Evolutionary conservation across 2,888 invertebrate genomes (phyloP).

Genomic region (Axea sp.): DNA sequence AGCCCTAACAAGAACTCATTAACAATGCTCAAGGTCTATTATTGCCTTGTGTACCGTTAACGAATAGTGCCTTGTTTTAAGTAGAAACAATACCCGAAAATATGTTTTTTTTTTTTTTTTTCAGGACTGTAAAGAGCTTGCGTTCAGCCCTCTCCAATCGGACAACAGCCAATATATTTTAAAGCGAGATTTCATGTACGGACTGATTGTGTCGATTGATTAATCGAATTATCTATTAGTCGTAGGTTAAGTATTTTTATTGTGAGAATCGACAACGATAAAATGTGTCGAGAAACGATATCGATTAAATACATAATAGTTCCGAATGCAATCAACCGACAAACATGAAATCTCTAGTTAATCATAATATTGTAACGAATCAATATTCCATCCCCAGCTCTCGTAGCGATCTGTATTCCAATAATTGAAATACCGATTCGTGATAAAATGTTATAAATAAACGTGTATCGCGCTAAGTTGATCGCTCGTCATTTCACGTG

Average conservation of each 20-base stretch:
- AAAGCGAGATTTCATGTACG: slow-evolving; percentile 30
- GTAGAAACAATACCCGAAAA: slow-evolving; percentile 75
- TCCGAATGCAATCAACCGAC: slow-evolving; percentile 51
- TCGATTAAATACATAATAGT: slow-evolving; percentile 33
- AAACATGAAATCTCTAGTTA: slow-evolving; percentile 61
- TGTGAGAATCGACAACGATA: slow-evolving; percentile 9
- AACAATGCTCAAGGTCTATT: slow-evolving; percentile 55
- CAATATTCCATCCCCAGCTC: slow-evolving; percentile 71
- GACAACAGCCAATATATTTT: slow-evolving; percentile 64
- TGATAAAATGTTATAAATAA: slow-evolving; percentile 67
- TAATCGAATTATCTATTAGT: neutral
- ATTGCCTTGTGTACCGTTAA: slow-evolving; percentile 60
- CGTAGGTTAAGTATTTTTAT: neutral
- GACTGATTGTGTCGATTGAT: slow-evolving; percentile 26
- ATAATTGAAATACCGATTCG: slow-evolving; percentile 73
- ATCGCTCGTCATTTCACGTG: slow-evolving; percentile 74
- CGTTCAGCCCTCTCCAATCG: slow-evolving; percentile 78
- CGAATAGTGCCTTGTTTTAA: slow-evolving; percentile 66
- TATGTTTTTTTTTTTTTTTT: too few relatives aligned
- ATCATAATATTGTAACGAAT: slow-evolving; percentile 75
- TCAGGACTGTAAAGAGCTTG: slow-evolving; percentile 71
- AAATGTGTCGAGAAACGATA: slow-evolving; percentile 13
- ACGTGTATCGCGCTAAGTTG: slow-evolving; percentile 70
- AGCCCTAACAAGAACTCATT: slow-evolving; percentile 69
- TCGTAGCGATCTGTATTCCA: slow-evolving; percentile 68